These are phyloP conservation scores for Eupeodes luniger DNA, from an alignment of 2,888 invertebrate genomes.

Conservation along the genomic window DNA sequence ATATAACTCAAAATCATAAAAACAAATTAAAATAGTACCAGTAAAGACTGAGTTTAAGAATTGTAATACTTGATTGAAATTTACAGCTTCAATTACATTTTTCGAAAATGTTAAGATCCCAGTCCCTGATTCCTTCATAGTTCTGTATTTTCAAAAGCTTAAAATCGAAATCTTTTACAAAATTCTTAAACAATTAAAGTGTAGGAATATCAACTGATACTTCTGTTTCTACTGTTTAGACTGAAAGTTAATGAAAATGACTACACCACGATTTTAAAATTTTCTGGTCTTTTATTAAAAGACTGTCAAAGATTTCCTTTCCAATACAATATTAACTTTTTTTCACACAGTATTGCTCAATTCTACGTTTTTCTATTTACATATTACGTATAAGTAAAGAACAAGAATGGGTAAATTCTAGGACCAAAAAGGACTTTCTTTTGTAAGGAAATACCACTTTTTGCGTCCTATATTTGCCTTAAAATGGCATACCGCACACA, in stretches of 20 bases:
- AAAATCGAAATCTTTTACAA: too few species aligned
- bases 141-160: too few species aligned
- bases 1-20: too few species aligned
- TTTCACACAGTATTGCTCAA: background rate
- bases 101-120: too few species aligned
- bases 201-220: too few species aligned
- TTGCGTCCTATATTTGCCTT: constrained; percentile 59
- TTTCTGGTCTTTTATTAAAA: background rate
- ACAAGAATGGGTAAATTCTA: background rate
- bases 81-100: too few species aligned
- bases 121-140: too few species aligned
- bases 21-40: too few species aligned
- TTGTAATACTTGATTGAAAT: too few species aligned
- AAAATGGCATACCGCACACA: constrained; percentile 60
- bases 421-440: background rate
- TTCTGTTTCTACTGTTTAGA: too few species aligned
- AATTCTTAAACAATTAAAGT: too few species aligned
- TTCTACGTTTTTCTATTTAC: background rate
- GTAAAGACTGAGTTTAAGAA: too few species aligned
- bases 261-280: constrained; percentile 18
- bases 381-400: background rate
- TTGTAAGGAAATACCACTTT: constrained; percentile 41
- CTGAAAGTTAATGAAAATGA: background rate
- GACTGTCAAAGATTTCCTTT: constrained; percentile 44
- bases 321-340: constrained; percentile 1